Percentiles rank a stretch among this genome's conserved stretches.
These are phyloP conservation scores for Labeo catla DNA, from an alignment of 2,113 vertebrate genomes.

Conservation along the genomic window DNA sequence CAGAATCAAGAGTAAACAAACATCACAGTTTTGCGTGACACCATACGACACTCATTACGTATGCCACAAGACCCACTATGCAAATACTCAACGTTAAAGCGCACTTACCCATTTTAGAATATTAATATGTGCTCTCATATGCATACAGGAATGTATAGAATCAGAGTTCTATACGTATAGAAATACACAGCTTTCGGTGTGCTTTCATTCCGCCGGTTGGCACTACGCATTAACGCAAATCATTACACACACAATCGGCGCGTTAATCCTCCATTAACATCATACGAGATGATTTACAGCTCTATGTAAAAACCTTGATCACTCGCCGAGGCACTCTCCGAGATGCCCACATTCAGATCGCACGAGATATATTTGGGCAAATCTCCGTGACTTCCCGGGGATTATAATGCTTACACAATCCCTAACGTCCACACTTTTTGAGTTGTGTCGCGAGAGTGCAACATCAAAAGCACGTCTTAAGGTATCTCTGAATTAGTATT, in stretches of 20 bases:
- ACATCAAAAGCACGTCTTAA: slow-evolving; percentile 35
- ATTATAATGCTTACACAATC: slow-evolving; percentile 63
- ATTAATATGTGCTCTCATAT: not conserved
- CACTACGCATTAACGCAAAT: slow-evolving; percentile 26
- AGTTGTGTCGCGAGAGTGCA: slow-evolving; percentile 61
- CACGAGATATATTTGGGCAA: not conserved
- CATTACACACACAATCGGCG: not conserved
- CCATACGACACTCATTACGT: not conserved
- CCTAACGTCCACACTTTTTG: slow-evolving; percentile 66
- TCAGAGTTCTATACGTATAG: not conserved
- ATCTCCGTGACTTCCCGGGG: slow-evolving; percentile 65
- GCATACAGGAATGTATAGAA: not conserved
- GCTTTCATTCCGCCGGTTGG: not conserved
- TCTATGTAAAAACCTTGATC: not conserved
- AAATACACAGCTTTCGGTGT: not conserved
- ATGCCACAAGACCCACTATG: not conserved
- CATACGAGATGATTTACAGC: not conserved
- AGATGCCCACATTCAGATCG: not conserved
- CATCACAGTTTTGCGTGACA: not conserved
- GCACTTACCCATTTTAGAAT: not conserved
- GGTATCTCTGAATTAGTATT: not conserved
- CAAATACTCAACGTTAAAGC: not conserved
- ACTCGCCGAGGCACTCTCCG: not conserved
- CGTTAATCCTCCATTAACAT: slow-evolving; percentile 2
- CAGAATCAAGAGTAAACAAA: not conserved